phyloP scores from a whole-genome alignment of 2,113 vertebrate genomes.

The Heterotilapia buettikoferi region DNA sequence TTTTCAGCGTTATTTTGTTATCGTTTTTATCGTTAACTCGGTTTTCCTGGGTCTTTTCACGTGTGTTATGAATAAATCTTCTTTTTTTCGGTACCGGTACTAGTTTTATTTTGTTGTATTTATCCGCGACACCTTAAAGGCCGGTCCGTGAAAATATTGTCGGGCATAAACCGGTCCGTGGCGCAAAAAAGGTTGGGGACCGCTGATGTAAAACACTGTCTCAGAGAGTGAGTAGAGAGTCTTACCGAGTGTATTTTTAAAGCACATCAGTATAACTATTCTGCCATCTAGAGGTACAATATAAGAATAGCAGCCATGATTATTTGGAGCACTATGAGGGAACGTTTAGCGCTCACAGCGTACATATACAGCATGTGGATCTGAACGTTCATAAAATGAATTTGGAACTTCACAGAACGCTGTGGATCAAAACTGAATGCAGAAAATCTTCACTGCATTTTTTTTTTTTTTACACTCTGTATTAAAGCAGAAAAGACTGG shows the following conservation, averaged over 20 bases:
- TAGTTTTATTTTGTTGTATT: too few species aligned
- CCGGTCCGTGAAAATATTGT: too few species aligned
- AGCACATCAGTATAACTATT: neutral
- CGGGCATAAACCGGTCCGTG: too few species aligned
- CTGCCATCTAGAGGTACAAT: conserved; percentile 44
- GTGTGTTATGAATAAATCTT: too few species aligned
- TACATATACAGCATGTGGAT: neutral
- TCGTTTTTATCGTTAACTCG: too few species aligned
- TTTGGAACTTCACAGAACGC: neutral
- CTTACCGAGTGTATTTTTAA: neutral
- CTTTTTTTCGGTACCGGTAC: too few species aligned
- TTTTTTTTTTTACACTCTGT: neutral
- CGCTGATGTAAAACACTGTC: neutral
- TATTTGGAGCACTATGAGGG: neutral
- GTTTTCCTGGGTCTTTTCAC: too few species aligned
- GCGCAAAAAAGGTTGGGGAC: too few species aligned
- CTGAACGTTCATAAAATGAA: neutral
- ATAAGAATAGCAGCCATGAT: neutral
- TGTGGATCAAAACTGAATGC: neutral
- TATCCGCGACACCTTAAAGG: too few species aligned
- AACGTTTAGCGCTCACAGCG: accelerated
- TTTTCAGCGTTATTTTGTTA: too few species aligned
- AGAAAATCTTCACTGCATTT: neutral
- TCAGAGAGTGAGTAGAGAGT: neutral
- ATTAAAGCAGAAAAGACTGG: neutral